Evolutionary conservation across 2,113 vertebrate species (phyloP).

Genomic region (Oophaga pumilio): DNA sequence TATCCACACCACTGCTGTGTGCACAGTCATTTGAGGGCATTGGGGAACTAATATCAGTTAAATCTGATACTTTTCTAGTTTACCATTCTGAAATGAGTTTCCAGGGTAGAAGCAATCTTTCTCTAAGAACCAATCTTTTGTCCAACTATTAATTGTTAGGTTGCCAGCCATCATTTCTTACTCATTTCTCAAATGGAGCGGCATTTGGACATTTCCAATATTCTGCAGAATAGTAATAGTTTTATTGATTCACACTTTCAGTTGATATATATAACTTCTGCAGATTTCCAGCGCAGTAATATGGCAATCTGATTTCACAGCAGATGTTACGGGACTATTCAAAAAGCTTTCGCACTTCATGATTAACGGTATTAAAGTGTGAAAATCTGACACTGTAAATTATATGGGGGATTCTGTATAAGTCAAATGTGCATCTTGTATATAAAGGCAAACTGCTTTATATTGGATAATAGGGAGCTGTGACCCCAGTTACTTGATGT

Average conservation of each 20-base stretch:
- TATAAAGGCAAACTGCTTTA: not conserved
- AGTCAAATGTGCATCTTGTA: not conserved
- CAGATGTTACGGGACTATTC: not conserved
- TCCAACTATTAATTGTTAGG: not conserved
- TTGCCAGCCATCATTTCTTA: conserved; percentile 31
- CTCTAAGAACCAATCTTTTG: conserved; percentile 32
- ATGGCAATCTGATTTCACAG: conserved; percentile 6
- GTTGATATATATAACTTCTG: conserved; percentile 15
- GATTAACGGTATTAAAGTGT: not conserved
- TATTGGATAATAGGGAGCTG: not conserved
- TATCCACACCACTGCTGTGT: not conserved
- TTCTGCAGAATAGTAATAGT: conserved; percentile 16
- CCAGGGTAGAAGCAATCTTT: not conserved
- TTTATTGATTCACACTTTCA: conserved; percentile 30
- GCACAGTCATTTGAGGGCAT: not conserved
- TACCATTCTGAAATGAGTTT: not conserved
- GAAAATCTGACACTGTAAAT: too few species aligned
- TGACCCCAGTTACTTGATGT: too few species aligned
- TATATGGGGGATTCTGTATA: not conserved
- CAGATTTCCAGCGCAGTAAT: conserved; percentile 10
- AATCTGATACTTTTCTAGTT: not conserved
- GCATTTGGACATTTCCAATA: conserved; percentile 37
- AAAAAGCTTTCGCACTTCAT: not conserved
- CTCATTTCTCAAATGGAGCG: conserved; percentile 32
- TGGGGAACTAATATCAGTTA: not conserved